phyloP scores from a whole-genome alignment of 2,888 invertebrate genomes.

The Drosophila quinaria region DNA sequence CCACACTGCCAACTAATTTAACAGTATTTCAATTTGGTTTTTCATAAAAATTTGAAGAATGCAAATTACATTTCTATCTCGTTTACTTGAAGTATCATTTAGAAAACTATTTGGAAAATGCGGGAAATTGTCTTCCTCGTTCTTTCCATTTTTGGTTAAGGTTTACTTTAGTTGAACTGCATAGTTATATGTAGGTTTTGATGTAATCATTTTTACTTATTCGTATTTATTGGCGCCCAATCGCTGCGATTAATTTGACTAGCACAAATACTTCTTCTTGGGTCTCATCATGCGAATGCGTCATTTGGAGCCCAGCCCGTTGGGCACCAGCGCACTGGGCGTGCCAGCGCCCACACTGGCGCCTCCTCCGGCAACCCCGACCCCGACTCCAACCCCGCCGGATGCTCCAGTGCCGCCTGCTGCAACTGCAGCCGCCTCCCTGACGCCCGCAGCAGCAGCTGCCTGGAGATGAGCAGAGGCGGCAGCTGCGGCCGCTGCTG shows the following conservation, averaged over 20 bases:
- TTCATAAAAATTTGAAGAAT: slow-evolving; percentile 12
- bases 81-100: slow-evolving; percentile 59
- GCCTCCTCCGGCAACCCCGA: slow-evolving; percentile 22
- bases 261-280: slow-evolving; percentile 86
- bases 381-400: slow-evolving; percentile 42
- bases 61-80: slow-evolving; percentile 39
- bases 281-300: slow-evolving; percentile 86
- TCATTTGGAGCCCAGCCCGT: slow-evolving; percentile 85
- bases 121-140: slow-evolving; percentile 23
- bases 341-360: slow-evolving; percentile 48
- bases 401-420: slow-evolving; percentile 23
- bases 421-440: slow-evolving; percentile 40
- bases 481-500: slow-evolving; percentile 53
- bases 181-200: slow-evolving; percentile 27
- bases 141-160: slow-evolving; percentile 51
- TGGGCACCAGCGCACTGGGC: slow-evolving; percentile 82
- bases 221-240: slow-evolving; percentile 18
- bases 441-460: slow-evolving; percentile 31
- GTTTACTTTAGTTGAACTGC: slow-evolving; percentile 56
- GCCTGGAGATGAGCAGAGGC: slow-evolving; percentile 57
- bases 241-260: slow-evolving; percentile 84
- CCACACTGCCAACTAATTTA: slow-evolving; percentile 16
- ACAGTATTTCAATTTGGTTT: slow-evolving; percentile 10
- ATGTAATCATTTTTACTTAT: slow-evolving; percentile 11
- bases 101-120: slow-evolving; percentile 66